Percentiles rank a stretch among this genome's conserved stretches.
Evolutionary conservation across 37 sponge, comb jelly and placozoan species (phyloP).

Genomic region (Geodia barretti): DNA sequence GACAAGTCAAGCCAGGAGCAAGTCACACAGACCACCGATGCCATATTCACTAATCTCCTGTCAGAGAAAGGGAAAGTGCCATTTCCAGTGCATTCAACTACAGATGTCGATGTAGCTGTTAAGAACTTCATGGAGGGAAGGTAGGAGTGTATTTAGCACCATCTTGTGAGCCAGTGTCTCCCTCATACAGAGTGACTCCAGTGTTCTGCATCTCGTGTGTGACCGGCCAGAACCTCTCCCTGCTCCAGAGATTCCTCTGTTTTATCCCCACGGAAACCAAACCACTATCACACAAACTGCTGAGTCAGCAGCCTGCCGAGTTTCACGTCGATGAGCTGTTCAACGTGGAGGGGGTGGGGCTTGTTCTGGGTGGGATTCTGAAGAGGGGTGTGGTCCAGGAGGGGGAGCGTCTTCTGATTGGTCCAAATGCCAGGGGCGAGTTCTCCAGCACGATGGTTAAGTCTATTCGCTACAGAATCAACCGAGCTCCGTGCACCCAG

Average conservation of each 20-base stretch:
- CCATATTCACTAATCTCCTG: background rate
- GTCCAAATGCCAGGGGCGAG: constrained; percentile 77
- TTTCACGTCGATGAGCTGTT: constrained; percentile 93
- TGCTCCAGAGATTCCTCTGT: constrained; percentile 86
- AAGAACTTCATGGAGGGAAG: constrained; percentile 51
- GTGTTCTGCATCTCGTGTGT: constrained; percentile 91
- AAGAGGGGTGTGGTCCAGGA: constrained; percentile 87
- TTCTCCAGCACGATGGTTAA: constrained; percentile 59
- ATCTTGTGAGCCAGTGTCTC: background rate
- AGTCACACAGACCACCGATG: constrained; percentile 29
- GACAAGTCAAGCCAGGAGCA: constrained; percentile 74
- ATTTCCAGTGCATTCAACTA: constrained; percentile 39
- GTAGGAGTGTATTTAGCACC: constrained; percentile 23
- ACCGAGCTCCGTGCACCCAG: constrained; percentile 82
- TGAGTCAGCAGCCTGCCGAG: constrained; percentile 71
- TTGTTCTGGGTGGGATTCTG: constrained; percentile 87
- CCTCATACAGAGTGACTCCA: constrained; percentile 63
- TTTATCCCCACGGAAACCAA: constrained; percentile 66
- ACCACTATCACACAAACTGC: constrained; percentile 24
- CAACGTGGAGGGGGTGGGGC: constrained; percentile 84
- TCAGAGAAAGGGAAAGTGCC: constrained; percentile 56
- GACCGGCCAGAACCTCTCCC: constrained; percentile 85
- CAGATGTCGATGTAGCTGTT: constrained; percentile 71
- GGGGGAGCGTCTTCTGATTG: constrained; percentile 77
- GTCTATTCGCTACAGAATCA: constrained; percentile 77